phyloP scores from a whole-genome alignment of 2,888 invertebrate species.

The Hirtodrosophila alboralis region DNA sequence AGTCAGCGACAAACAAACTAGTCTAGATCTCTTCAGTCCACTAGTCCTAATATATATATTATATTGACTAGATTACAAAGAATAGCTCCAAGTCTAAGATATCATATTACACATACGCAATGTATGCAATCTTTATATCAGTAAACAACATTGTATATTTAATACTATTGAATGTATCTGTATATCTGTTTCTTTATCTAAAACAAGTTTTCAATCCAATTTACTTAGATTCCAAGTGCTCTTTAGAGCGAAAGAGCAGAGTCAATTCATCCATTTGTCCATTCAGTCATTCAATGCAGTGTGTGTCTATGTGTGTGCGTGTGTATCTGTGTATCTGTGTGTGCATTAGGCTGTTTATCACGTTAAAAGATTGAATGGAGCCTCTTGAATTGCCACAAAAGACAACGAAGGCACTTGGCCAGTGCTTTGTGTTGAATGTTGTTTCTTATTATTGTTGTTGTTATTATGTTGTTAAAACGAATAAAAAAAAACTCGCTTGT shows the following conservation, averaged over 20 bases:
- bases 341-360: conserved; percentile 72
- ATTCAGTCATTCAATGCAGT: no score
- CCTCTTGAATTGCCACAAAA: conserved; percentile 50
- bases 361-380: conserved; percentile 67
- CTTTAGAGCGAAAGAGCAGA: conserved; percentile 1
- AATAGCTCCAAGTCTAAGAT: neutral
- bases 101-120: neutral
- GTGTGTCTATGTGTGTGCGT: conserved; percentile 2
- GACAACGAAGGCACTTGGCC: conserved; percentile 55
- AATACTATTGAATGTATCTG: conserved; percentile 23
- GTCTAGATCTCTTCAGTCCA: no score
- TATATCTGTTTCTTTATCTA: conserved; percentile 15
- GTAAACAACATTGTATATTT: no score
- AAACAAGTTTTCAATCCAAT: conserved; percentile 45
- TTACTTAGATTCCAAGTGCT: conserved; percentile 29
- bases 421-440: conserved; percentile 23
- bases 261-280: conserved; percentile 12
- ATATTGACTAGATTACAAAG: no score
- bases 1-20: no score
- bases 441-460: neutral
- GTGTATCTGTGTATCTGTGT: conserved; percentile 15
- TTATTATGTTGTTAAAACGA: conserved; percentile 2
- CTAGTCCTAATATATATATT: no score
- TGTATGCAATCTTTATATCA: neutral
- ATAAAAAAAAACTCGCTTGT: conserved; percentile 9